Evolutionary conservation across 2,888 invertebrate species (phyloP), one percentile per base, ranked within the genome.

Genomic region (Hemicrepidius hirtus): DNA sequence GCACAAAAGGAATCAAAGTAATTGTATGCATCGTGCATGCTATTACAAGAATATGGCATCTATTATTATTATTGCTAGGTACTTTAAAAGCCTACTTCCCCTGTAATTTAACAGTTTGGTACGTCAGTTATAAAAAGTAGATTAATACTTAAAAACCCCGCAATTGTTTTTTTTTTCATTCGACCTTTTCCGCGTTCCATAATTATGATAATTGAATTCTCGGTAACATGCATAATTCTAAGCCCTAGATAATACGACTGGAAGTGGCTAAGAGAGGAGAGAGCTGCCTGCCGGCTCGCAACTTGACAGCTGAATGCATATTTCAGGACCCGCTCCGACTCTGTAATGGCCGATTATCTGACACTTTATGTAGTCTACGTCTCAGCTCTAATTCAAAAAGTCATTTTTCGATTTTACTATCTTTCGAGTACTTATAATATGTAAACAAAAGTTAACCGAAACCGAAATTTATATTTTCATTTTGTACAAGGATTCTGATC

Each of bases 241-340:
- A 71, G 64, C 71, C 74, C 74, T 65, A 46, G 74, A 74, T 74
- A 74, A 74, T 74, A 74, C 74, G 68, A 65, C 63, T 75, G 73
- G 59, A 69, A 69, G 75, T 66, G 72, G 70, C 60, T 67, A 70
- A 67, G 68, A 73, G 75, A 67, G 64, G 46, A 68, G 60, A 67
- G 70, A 66, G 69, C 63, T 70, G 71, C 68, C 65, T 69, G 76
- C 71, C 65, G 50, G 68, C 68, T 72, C 67, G 73, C 57, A 66
- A 76, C 77, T 75, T 77, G 77, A 77, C 77, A 77, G 77, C 75
- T 77, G 76, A 77, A 77, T 77, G 77, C 77, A 77, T 77, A 77
- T 77, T 77, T 77, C 76, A 77, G 71, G 75, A 66, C 77, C 70
- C 75, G 73, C 68, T 73, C 74, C 64, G 72, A 74, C 72, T 71